A percentile compares a stretch with the other conserved stretches of the same genome.
Conservation (phyloP, 2,888 invertebrate genomes). For the Tenthredo amoena region DNA sequence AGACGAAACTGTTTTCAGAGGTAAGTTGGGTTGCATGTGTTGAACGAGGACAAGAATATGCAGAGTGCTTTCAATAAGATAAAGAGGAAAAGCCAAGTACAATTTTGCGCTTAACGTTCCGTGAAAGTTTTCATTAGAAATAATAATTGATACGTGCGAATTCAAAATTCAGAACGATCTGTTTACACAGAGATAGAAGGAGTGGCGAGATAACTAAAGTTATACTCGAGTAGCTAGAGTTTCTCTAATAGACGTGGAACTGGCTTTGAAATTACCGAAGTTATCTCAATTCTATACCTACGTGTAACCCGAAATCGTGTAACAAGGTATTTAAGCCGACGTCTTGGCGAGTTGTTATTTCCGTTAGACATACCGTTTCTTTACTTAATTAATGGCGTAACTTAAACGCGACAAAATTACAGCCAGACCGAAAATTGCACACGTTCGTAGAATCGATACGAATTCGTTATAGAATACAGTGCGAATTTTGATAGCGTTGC, state of each 20-base stretch:
- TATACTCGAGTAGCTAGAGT: not conserved
- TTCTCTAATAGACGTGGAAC: not conserved
- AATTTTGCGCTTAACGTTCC: not conserved
- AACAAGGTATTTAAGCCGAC: not conserved
- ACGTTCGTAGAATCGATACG: not conserved
- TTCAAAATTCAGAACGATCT: conserved; percentile 15
- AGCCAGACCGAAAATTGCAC: not conserved
- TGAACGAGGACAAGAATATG: conserved; percentile 33
- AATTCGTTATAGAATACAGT: not conserved
- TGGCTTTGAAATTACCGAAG: not conserved
- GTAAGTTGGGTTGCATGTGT: not conserved
- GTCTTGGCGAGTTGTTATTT: not conserved
- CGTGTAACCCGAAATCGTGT: not conserved
- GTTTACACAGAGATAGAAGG: conserved; percentile 10
- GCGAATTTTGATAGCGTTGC: not conserved
- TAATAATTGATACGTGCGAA: conserved; percentile 3
- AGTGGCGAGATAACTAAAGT: conserved; percentile 19
- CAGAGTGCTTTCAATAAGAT: conserved; percentile 16
- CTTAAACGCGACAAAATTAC: not conserved
- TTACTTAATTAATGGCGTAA: not conserved
- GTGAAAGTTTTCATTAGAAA: conserved; percentile 8
- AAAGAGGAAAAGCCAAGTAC: conserved; percentile 20
- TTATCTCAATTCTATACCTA: not conserved
- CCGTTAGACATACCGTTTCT: not conserved
- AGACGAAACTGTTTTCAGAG: conserved; percentile 3